phyloP scores from a whole-genome alignment of 35 echinoderm and acorn worm species.

The Heliocidaris tuberculata region DNA sequence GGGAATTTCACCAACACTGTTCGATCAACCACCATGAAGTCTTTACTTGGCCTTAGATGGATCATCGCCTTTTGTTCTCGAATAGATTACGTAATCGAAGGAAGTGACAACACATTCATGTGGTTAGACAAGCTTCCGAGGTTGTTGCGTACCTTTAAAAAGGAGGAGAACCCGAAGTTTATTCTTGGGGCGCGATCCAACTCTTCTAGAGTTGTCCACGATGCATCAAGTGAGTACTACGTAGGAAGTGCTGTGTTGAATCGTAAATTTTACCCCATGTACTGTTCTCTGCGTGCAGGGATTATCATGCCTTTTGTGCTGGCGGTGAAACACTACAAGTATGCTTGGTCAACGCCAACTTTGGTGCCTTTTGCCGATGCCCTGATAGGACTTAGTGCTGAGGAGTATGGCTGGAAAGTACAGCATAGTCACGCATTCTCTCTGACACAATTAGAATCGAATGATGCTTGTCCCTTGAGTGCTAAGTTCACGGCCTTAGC shows the following conservation, averaged over 20 bases:
- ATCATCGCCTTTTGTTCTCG: not conserved
- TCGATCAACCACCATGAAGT: not conserved
- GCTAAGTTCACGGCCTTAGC: not conserved
- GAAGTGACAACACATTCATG: not conserved
- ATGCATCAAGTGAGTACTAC: not conserved
- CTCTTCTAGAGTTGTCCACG: not conserved
- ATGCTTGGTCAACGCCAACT: not conserved
- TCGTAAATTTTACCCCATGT: not conserved
- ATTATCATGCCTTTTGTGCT: not conserved
- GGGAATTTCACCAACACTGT: slow-evolving; percentile 1
- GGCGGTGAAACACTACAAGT: not conserved
- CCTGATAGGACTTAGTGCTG: not conserved
- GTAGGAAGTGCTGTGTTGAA: not conserved
- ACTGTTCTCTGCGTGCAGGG: not conserved
- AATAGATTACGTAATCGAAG: slow-evolving; percentile 2
- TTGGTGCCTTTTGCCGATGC: slow-evolving; percentile 12
- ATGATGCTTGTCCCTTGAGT: slow-evolving; percentile 18
- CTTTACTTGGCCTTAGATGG: slow-evolving; percentile 23
- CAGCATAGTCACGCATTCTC: not conserved
- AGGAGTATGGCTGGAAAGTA: slow-evolving; percentile 11
- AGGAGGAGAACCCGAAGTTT: not conserved
- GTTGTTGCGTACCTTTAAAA: not conserved
- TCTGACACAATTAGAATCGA: not conserved
- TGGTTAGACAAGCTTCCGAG: slow-evolving; percentile 5
- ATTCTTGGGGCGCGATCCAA: not conserved